Percentiles rank a stretch among this genome's conserved stretches.
These are phyloP conservation scores for Trichoplusia ni DNA, from an alignment of 1,140 invertebrate genomes.

Conservation along the genomic window DNA sequence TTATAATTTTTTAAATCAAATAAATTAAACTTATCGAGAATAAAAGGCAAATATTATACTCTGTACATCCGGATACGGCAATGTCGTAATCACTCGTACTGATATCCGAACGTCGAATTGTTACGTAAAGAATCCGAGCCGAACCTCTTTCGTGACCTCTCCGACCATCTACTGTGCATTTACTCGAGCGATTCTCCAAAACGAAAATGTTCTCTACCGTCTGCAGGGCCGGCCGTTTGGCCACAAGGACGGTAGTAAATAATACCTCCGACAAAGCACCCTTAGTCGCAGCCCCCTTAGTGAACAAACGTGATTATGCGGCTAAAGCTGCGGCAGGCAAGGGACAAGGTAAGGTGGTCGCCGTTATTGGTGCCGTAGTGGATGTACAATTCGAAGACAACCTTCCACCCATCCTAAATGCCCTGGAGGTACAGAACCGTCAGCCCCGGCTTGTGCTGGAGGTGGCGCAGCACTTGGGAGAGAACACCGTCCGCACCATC, in stretches of 20 bases:
- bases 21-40: no score
- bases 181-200: slow-evolving; percentile 54
- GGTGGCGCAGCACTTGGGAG: slow-evolving; percentile 94
- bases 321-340: slow-evolving; percentile 64
- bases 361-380: slow-evolving; percentile 99
- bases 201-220: slow-evolving; percentile 79
- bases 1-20: no score
- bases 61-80: slow-evolving; percentile 86
- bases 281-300: slow-evolving; percentile 62
- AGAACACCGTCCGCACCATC: slow-evolving; percentile 91
- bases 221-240: slow-evolving; percentile 74
- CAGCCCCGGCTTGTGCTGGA: slow-evolving; percentile 89
- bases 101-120: slow-evolving; percentile 34
- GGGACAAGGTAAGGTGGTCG: slow-evolving; percentile 89
- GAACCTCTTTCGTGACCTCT: slow-evolving; percentile 35
- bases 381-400: slow-evolving; percentile 99
- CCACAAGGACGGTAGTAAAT: slow-evolving; percentile 73
- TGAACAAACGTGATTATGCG: slow-evolving; percentile 75
- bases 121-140: slow-evolving; percentile 42
- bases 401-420: slow-evolving; percentile 98
- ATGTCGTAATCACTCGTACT: slow-evolving; percentile 18
- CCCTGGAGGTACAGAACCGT: slow-evolving; percentile 91
- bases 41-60: neutral
- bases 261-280: slow-evolving; percentile 71
- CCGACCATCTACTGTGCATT: slow-evolving; percentile 53